Percentiles rank a stretch among this genome's conserved stretches.
Conservation (phyloP, 2,888 invertebrate genomes). For the Catocala nupta region DNA sequence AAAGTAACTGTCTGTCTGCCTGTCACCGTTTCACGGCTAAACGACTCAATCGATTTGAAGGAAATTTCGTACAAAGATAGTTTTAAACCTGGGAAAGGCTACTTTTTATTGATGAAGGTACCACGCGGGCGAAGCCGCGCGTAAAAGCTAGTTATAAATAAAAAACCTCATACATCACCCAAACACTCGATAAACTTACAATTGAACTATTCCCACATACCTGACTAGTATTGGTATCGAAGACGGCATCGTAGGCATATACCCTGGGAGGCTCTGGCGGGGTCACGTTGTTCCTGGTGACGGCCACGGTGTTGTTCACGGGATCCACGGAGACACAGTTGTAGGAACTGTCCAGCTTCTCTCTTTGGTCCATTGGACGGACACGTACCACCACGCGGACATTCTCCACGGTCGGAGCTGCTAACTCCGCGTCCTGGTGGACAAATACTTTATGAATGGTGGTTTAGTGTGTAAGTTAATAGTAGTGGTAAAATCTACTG, state of each 20-base stretch:
- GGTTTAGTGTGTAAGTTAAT: no score
- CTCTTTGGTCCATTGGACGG: conserved; percentile 96
- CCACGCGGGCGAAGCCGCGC: no score
- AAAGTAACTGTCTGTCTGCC: no score
- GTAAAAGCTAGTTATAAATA: no score
- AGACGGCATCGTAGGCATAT: conserved; percentile 98
- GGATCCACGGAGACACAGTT: conserved; percentile 93
- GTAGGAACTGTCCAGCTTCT: conserved; percentile 90
- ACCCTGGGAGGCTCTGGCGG: conserved; percentile 93
- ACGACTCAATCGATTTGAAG: no score
- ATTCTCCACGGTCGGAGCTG: conserved; percentile 93
- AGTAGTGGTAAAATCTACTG: no score
- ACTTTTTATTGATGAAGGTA: no score
- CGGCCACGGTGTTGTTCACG: conserved; percentile 92
- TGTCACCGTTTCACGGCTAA: no score
- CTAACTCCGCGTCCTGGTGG: conserved; percentile 80
- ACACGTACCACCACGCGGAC: conserved; percentile 98
- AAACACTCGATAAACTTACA: no score
- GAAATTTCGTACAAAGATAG: no score
- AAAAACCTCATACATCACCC: no score
- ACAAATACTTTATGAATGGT: neutral
- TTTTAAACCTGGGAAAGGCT: no score
- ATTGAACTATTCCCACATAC: conserved; percentile 71
- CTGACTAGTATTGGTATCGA: conserved; percentile 94
- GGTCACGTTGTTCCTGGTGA: conserved; percentile 91